These are phyloP conservation scores for Sminthopsis crassicaudata DNA, from an alignment of 2,113 vertebrate genomes.

Conservation along the genomic window DNA sequence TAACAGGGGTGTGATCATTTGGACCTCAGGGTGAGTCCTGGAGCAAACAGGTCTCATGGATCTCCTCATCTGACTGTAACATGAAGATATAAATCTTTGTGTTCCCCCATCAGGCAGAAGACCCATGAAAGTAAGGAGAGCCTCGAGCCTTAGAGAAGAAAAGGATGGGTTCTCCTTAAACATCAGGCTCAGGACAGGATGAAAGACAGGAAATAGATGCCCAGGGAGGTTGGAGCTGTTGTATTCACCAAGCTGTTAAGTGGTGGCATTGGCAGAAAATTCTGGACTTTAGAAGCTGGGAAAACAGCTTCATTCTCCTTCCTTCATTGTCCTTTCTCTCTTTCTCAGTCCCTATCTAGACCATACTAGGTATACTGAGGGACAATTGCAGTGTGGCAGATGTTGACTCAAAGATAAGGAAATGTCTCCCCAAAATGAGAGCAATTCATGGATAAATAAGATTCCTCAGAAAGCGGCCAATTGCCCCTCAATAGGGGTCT, in stretches of 20 bases:
- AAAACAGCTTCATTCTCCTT: background rate
- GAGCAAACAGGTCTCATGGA: background rate
- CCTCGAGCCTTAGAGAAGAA: background rate
- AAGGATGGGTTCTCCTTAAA: background rate
- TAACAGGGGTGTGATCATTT: background rate
- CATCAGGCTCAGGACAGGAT: background rate
- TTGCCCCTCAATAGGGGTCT: background rate
- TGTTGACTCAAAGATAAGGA: background rate
- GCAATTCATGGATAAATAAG: background rate
- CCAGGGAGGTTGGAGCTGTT: background rate
- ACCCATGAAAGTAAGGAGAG: background rate
- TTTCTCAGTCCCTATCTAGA: background rate
- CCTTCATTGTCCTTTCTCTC: background rate
- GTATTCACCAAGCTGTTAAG: background rate
- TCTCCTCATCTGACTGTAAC: background rate
- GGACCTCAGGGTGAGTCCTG: background rate
- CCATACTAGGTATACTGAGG: background rate
- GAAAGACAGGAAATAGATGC: background rate
- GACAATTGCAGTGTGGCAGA: background rate
- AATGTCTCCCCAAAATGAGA: background rate
- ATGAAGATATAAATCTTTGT: background rate
- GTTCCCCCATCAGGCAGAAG: background rate
- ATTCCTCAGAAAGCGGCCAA: background rate
- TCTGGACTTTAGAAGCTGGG: background rate
- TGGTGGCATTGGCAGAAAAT: background rate